Percentiles rank a stretch among this genome's conserved stretches.
Evolutionary conservation across 2,113 vertebrate genomes (phyloP).

Genomic region (Engystomops pustulosus): DNA sequence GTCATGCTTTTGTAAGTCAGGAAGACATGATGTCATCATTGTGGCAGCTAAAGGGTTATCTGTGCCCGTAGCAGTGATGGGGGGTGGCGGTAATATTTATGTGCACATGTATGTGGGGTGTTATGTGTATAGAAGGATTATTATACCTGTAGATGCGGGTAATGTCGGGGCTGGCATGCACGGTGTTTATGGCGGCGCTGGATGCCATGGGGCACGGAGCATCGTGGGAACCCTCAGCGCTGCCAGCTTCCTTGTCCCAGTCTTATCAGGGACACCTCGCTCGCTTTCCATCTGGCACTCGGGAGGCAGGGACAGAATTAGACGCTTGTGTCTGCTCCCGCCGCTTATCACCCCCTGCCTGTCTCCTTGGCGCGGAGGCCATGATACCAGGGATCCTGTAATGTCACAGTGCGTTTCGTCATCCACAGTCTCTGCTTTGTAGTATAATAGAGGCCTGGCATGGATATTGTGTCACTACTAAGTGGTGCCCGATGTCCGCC

Average conservation of each 20-base stretch:
- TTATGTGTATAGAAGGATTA: not conserved
- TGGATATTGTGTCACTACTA: not conserved
- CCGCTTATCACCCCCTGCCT: slow-evolving; percentile 36
- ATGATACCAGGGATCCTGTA: not conserved
- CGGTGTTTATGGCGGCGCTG: not conserved
- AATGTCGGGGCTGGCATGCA: not conserved
- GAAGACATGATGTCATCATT: not conserved
- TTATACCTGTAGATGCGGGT: not conserved
- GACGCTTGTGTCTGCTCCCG: slow-evolving; percentile 23
- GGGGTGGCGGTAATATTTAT: not conserved
- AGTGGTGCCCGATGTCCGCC: not conserved
- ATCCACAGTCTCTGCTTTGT: not conserved
- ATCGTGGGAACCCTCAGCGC: slow-evolving; percentile 37
- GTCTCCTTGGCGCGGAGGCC: not conserved
- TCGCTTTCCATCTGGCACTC: slow-evolving; percentile 54
- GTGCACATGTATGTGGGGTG: not conserved
- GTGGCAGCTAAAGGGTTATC: not conserved
- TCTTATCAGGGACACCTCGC: slow-evolving; percentile 49
- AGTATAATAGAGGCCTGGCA: not conserved
- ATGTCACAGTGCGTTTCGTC: not conserved
- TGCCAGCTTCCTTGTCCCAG: slow-evolving; percentile 32
- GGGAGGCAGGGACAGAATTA: slow-evolving; percentile 43
- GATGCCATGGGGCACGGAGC: not conserved
- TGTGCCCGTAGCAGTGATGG: not conserved
- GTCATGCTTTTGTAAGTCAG: not conserved